Evolutionary conservation across 2,888 invertebrate genomes (phyloP).

Genomic region (Reticulitermes lucifugus): DNA sequence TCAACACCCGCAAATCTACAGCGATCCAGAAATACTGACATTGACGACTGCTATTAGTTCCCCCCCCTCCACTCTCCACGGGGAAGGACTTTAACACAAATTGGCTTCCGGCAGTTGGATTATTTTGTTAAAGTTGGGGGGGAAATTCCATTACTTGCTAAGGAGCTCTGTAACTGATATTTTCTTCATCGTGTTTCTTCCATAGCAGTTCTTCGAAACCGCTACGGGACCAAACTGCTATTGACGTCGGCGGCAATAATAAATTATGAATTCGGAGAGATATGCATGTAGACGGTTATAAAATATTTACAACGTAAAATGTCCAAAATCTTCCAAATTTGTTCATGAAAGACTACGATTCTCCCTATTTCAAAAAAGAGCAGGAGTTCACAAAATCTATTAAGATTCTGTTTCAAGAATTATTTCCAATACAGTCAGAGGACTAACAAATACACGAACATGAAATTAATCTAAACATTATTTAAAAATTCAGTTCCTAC

Average conservation of each 20-base stretch:
- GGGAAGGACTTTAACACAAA: background rate
- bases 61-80: background rate
- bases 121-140: background rate
- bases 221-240: background rate
- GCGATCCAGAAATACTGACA: background rate
- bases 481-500: no score
- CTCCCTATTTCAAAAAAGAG: no score
- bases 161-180: background rate
- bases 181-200: background rate
- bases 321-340: no score
- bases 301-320: no score
- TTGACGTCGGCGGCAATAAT: background rate
- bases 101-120: background rate
- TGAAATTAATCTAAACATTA: no score
- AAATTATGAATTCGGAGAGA: background rate
- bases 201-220: background rate
- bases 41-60: slow-evolving; percentile 1
- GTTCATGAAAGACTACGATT: no score
- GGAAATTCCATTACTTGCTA: background rate
- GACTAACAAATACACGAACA: no score
- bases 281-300: no score
- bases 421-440: no score
- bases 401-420: no score
- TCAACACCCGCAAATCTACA: background rate
- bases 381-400: no score